These are phyloP conservation scores for Watsonalla binaria DNA, from an alignment of 2,888 invertebrate species.

Conservation along the genomic window DNA sequence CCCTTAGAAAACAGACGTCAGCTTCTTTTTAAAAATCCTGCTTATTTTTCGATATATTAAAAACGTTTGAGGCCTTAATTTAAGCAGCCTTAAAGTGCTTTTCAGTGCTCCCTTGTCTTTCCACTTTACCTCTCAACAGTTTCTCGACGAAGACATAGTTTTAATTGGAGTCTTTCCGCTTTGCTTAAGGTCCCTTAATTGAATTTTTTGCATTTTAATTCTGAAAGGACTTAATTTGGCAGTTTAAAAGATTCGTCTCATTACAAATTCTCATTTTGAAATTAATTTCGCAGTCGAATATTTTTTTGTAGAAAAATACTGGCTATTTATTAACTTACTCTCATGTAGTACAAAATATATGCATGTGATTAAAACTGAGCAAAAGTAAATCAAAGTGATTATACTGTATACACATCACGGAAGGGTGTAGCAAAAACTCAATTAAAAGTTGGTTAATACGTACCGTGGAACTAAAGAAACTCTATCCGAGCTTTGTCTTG, in stretches of 20 bases:
- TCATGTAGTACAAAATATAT: not conserved
- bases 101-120: conserved; percentile 42
- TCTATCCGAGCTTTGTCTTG: conserved; percentile 21
- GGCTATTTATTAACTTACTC: no score
- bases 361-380: conserved; percentile 16
- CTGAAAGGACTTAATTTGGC: conserved; percentile 39
- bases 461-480: conserved; percentile 23
- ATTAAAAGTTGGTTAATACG: conserved; percentile 60
- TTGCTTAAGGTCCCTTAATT: conserved; percentile 54
- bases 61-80: conserved; percentile 40
- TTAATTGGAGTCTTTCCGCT: conserved; percentile 64
- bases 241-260: conserved; percentile 32
- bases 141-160: conserved; percentile 56
- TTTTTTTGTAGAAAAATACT: no score
- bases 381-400: conserved; percentile 20
- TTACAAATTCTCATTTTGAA: conserved; percentile 15
- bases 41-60: conserved; percentile 40
- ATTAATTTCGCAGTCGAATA: not conserved
- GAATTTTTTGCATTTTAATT: conserved; percentile 52
- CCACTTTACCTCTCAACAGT: conserved; percentile 50
- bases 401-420: conserved; percentile 25
- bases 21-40: conserved; percentile 26
- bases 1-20: conserved; percentile 26
- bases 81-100: conserved; percentile 51
- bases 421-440: conserved; percentile 53